Conservation (phyloP, 2,113 vertebrate species). For the Oxyura jamaicensis region DNA sequence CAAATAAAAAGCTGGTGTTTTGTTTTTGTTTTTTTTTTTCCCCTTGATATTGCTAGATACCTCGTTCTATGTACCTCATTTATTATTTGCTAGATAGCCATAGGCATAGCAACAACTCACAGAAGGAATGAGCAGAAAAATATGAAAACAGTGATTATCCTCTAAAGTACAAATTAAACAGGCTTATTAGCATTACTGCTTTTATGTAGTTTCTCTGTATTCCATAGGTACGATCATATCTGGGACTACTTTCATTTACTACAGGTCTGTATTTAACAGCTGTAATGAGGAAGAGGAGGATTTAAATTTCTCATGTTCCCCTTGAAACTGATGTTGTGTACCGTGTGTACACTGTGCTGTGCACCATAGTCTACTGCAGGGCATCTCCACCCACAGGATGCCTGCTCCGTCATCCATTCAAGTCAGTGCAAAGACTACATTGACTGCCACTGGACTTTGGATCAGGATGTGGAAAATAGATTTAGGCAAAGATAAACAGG, state of each 20-base stretch:
- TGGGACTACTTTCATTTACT: neutral
- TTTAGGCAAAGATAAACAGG: neutral
- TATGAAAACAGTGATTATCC: constrained; percentile 68
- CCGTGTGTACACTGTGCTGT: neutral
- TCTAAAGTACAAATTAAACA: constrained; percentile 74
- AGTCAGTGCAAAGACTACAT: neutral
- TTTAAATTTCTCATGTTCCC: neutral
- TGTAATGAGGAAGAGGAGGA: neutral
- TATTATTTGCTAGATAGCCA: constrained; percentile 63
- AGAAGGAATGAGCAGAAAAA: constrained; percentile 23
- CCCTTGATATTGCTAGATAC: constrained; percentile 52
- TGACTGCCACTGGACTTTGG: neutral
- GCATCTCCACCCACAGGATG: neutral
- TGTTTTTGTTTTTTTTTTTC: neutral
- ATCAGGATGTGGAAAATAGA: neutral
- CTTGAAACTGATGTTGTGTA: neutral
- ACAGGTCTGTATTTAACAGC: constrained; percentile 44
- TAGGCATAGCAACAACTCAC: constrained; percentile 48
- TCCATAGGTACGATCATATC: constrained; percentile 11
- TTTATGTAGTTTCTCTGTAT: constrained; percentile 26
- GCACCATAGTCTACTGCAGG: neutral
- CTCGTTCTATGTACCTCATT: constrained; percentile 56
- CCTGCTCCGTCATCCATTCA: neutral
- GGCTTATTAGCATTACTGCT: constrained; percentile 24
- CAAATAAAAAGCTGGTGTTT: constrained; percentile 62